Percentiles rank a stretch among this genome's conserved stretches.
These are phyloP conservation scores for Argyrosomus japonicus DNA, from an alignment of 2,113 vertebrate genomes.

Conservation along the genomic window DNA sequence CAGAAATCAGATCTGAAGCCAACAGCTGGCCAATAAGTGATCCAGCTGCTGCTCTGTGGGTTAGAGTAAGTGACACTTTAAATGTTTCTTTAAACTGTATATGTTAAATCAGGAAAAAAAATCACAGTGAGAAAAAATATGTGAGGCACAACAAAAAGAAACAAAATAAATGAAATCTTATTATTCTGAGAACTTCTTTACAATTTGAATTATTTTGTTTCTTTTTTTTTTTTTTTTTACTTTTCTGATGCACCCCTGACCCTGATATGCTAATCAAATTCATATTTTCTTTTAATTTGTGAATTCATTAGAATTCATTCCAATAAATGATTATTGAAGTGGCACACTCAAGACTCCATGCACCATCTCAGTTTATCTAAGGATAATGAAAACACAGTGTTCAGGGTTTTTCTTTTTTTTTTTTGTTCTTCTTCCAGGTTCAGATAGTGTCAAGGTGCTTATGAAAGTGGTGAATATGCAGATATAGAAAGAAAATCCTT, in stretches of 20 bases:
- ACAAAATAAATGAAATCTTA: background rate
- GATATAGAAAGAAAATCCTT: background rate
- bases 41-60: background rate
- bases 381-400: slow-evolving; percentile 40
- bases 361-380: background rate
- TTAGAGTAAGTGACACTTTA: background rate
- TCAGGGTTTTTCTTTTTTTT: background rate
- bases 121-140: background rate
- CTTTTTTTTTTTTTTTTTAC: too few species aligned
- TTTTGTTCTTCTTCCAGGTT: background rate
- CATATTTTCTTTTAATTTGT: background rate
- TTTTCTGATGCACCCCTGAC: too few species aligned
- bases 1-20: background rate
- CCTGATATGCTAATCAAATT: background rate
- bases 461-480: slow-evolving; percentile 15
- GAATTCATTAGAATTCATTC: background rate
- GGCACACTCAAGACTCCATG: slow-evolving; percentile 42
- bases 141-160: background rate
- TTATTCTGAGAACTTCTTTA: background rate
- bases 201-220: background rate
- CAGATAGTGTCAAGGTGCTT: slow-evolving; percentile 19
- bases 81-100: background rate
- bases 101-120: background rate
- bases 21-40: background rate
- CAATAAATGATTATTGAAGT: background rate